phyloP scores from a whole-genome alignment of 2,797 vertebrate genomes.

The Liasis olivaceus region DNA sequence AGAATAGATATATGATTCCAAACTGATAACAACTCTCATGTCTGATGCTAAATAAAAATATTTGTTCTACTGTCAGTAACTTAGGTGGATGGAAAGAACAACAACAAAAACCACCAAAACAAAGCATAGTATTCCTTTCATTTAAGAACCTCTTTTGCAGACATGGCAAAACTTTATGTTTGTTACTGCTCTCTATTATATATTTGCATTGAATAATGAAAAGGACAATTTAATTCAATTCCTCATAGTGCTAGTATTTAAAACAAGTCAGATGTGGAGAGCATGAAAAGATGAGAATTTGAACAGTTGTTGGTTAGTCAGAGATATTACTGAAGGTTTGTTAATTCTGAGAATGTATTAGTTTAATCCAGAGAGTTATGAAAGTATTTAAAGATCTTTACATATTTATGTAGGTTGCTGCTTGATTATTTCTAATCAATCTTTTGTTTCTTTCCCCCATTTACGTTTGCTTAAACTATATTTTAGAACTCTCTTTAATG shows the following conservation, averaged over 20 bases:
- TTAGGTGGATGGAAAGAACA: background rate
- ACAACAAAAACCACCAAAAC: background rate
- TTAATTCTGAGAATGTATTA: background rate
- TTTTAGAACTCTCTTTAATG: too few species aligned
- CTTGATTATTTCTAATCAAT: background rate
- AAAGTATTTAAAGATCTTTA: background rate
- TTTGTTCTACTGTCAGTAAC: background rate
- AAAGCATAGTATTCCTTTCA: background rate
- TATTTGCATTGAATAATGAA: background rate
- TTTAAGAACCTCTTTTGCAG: background rate
- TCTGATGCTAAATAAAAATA: background rate
- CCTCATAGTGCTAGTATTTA: background rate
- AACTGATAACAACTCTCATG: background rate
- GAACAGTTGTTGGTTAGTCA: background rate
- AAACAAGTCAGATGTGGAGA: background rate
- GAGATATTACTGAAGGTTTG: background rate
- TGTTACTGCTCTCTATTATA: background rate
- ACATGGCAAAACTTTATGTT: background rate
- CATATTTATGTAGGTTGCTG: background rate
- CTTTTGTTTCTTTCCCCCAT: background rate
- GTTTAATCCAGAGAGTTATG: too few species aligned
- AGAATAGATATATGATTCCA: background rate
- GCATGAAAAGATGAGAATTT: background rate
- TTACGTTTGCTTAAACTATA: background rate
- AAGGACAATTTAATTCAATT: background rate